Base-by-base conservation (phyloP, 2,113 vertebrate species). In the Campylomormyrus numenius region DNA sequence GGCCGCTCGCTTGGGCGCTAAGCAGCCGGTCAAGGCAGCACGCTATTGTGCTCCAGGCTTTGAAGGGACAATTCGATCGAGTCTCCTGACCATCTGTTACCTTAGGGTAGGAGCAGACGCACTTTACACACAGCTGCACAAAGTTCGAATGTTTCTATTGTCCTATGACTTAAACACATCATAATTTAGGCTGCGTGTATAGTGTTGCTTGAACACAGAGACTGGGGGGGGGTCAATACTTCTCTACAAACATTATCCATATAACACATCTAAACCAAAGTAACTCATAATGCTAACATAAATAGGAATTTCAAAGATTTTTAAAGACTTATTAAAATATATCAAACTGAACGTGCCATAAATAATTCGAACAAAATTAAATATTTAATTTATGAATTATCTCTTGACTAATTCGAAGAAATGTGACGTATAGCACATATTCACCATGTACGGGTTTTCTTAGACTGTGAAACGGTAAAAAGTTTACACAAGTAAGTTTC, bases 31-130 rank as follows among this genome's bases (percentile, higher is more conserved):
- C 39, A 39, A n/a, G 39, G 52, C 89, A 56, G 35, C n/a, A 45
- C 19, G 39, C 49, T 53, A 89, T 85, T 89, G 50, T 62, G 31
- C 53, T 91, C 90, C 88, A 27, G 52, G 48, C 90, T 89, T 5
- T 89, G 89, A 89, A 89, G 90, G 91, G 48, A 90, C 91, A 85
- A 83, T 90, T 74, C 1, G 53, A 46, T 85, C 89, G 46, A 89
- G 89, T 48, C 74, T 66, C 88, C 85, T 35, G 58, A 91, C 93
- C 93, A 93, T 93, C 92, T 94, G 92, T 91, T 90, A 88, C 90
- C 85, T 87, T 24, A 48, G 85, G 42, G 42, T 7, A 39, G 10
- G 21, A 45, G 80, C 89, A 52, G 58, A 56, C 46, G 39, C 62
- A 50, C 85, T 45, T 53, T 87, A 66, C 24, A 48, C 89, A 39